phyloP scores from a whole-genome alignment of 2,888 invertebrate species.

The Pseudoips prasinana region DNA sequence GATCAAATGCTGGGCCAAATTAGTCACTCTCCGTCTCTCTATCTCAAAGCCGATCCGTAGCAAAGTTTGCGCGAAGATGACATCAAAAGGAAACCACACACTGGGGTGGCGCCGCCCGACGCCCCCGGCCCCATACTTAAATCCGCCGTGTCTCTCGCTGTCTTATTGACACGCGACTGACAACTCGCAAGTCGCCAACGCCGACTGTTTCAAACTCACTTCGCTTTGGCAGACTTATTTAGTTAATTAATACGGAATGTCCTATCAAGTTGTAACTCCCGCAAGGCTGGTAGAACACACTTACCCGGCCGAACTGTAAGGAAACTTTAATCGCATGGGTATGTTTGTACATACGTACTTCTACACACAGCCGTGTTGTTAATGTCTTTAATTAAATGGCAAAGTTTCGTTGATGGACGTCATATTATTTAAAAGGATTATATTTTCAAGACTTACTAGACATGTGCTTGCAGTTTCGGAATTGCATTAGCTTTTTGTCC shows the following conservation, averaged over 20 bases:
- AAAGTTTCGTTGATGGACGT: slow-evolving; percentile 49
- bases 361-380: slow-evolving; percentile 39
- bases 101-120: slow-evolving; percentile 69
- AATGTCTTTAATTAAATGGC: slow-evolving; percentile 62
- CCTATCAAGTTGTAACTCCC: slow-evolving; percentile 75
- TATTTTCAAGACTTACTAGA: slow-evolving; percentile 4
- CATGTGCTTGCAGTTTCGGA: slow-evolving; percentile 8
- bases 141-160: slow-evolving; percentile 76
- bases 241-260: slow-evolving; percentile 81
- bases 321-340: slow-evolving; percentile 71
- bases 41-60: slow-evolving; percentile 83
- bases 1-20: slow-evolving; percentile 83
- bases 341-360: slow-evolving; percentile 46
- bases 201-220: slow-evolving; percentile 63
- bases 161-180: slow-evolving; percentile 81
- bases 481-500: too few species aligned
- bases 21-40: slow-evolving; percentile 83
- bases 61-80: slow-evolving; percentile 83
- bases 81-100: slow-evolving; percentile 83
- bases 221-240: slow-evolving; percentile 76
- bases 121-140: slow-evolving; percentile 72
- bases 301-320: slow-evolving; percentile 57
- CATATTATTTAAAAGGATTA: slow-evolving; percentile 4
- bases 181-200: slow-evolving; percentile 74
- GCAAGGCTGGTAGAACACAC: slow-evolving; percentile 62